Percentiles rank a stretch among this genome's conserved stretches.
Evolutionary conservation across 2,797 vertebrate species (phyloP).

Genomic region (Euphonia xanthogaster): DNA sequence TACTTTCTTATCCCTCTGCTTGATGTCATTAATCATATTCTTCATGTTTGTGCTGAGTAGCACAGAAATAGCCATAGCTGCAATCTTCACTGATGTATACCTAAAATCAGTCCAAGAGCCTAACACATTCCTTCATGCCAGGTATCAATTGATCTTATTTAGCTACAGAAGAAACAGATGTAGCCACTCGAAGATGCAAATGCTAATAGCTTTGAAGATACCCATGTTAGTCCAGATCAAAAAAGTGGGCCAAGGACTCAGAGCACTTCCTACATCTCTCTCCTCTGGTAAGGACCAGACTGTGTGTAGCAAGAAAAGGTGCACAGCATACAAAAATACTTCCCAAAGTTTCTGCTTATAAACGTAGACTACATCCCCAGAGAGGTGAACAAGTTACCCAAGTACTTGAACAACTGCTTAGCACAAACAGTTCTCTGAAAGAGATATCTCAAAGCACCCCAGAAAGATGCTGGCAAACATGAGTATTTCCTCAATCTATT

Average conservation of each 20-base stretch:
- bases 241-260: background rate
- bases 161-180: background rate
- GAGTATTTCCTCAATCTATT: background rate
- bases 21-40: background rate
- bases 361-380: background rate
- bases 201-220: background rate
- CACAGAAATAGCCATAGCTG: background rate
- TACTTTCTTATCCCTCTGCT: background rate
- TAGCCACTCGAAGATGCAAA: background rate
- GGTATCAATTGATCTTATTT: background rate
- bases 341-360: background rate
- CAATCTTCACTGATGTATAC: background rate
- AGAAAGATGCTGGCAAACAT: background rate
- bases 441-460: background rate
- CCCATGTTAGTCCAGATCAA: background rate
- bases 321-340: background rate
- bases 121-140: background rate
- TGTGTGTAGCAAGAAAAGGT: background rate
- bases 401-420: background rate
- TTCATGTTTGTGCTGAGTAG: background rate
- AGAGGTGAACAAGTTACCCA: background rate
- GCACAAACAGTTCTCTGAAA: background rate
- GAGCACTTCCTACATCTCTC: background rate
- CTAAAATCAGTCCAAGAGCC: background rate
- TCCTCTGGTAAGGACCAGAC: background rate